Conservation (phyloP, 2,888 invertebrate genomes). For the Heteromyza rotundicornis region DNA sequence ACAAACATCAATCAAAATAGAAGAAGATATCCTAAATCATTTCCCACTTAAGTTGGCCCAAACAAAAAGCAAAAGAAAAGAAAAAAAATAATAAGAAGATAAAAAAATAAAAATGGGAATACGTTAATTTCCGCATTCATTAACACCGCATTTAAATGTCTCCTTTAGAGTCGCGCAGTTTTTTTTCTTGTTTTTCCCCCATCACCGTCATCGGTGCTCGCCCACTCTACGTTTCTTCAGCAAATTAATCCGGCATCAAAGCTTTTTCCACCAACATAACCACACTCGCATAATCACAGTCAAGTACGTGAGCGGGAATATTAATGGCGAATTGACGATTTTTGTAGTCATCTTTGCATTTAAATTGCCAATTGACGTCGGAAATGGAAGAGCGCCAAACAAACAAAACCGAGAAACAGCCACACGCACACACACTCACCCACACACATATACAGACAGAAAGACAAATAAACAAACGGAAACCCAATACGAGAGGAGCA, state of each 20-base stretch:
- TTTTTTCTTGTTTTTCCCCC: neutral
- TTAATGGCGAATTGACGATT: slow-evolving; percentile 55
- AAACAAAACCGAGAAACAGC: neutral
- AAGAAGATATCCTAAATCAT: neutral
- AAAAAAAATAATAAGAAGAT: slow-evolving; percentile 16
- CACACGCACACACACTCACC: neutral
- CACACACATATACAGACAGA: neutral
- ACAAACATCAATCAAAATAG: no score
- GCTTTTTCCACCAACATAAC: slow-evolving; percentile 3
- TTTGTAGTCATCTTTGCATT: slow-evolving; percentile 52
- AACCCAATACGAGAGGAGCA: no score
- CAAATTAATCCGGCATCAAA: neutral
- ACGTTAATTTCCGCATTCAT: slow-evolving; percentile 29
- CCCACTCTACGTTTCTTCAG: neutral
- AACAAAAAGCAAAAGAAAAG: slow-evolving; percentile 9
- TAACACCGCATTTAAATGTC: slow-evolving; percentile 38
- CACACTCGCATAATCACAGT: slow-evolving; percentile 48
- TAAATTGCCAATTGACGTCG: slow-evolving; percentile 58
- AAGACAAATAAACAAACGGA: neutral
- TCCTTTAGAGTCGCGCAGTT: neutral
- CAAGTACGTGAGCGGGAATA: slow-evolving; percentile 56
- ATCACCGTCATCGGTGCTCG: neutral
- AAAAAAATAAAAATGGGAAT: slow-evolving; percentile 1
- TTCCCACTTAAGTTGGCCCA: no score
- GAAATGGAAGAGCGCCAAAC: slow-evolving; percentile 40